Percentiles rank a stretch among this genome's conserved stretches.
phyloP scores from a whole-genome alignment of 1,140 invertebrate species.

The Orussus abietinus region DNA sequence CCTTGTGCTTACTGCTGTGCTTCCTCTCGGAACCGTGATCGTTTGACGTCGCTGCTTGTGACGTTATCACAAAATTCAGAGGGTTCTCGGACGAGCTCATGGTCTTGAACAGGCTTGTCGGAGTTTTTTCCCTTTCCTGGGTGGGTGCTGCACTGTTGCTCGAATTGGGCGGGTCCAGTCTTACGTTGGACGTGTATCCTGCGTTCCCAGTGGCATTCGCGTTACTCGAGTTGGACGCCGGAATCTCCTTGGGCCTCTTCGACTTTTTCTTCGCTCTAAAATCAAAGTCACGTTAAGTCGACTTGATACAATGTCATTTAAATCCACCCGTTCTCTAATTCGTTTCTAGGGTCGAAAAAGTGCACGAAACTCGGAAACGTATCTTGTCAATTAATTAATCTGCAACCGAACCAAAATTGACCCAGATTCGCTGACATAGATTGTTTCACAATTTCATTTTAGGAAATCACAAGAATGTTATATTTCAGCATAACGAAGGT shows the following conservation, averaged over 20 bases:
- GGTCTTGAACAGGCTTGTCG: slow-evolving; percentile 22
- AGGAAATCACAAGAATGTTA: too few species aligned
- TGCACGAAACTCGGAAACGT: too few species aligned
- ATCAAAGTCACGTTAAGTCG: too few species aligned
- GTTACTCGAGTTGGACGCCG: slow-evolving; percentile 16
- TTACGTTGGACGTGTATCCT: slow-evolving; percentile 13
- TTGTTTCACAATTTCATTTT: too few species aligned
- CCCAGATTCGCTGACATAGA: too few species aligned
- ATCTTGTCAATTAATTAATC: too few species aligned
- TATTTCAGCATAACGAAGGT: too few species aligned
- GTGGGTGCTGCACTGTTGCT: slow-evolving; percentile 9
- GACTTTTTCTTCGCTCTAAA: slow-evolving; percentile 38
- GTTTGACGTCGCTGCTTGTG: slow-evolving; percentile 18
- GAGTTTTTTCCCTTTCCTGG: slow-evolving; percentile 26
- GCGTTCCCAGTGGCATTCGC: slow-evolving; percentile 12
- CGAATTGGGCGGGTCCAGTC: slow-evolving; percentile 14
- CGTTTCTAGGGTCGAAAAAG: too few species aligned
- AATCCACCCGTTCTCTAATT: too few species aligned
- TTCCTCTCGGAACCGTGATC: slow-evolving; percentile 29
- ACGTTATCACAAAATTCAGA: slow-evolving; percentile 16
- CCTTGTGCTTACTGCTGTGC: slow-evolving; percentile 30
- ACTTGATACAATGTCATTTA: too few species aligned
- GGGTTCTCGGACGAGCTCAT: slow-evolving; percentile 22
- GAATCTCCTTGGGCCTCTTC: slow-evolving; percentile 36
- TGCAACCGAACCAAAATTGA: too few species aligned